Evolutionary conservation across 2,113 vertebrate species (phyloP).

Genomic region (Lagopus leucura): DNA sequence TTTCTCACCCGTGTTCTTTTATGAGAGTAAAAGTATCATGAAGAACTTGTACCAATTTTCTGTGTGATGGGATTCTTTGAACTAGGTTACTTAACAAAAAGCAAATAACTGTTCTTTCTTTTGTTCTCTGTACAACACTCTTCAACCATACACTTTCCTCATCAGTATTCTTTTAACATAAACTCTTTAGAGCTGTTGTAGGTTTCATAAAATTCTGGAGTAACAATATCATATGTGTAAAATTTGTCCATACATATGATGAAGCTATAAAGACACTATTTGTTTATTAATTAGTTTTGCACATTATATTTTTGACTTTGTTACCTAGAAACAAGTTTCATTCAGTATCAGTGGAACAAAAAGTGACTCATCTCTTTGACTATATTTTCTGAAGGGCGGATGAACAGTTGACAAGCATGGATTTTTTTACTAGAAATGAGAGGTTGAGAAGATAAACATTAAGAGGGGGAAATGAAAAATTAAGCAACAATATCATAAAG

Average conservation of each 20-base stretch:
- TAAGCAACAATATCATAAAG: neutral
- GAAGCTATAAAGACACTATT: neutral
- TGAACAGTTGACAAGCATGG: no score
- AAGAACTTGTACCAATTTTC: neutral
- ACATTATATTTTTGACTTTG: neutral
- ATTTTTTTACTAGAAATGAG: no score
- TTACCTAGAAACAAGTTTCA: no score
- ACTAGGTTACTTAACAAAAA: neutral
- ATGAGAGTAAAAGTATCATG: neutral
- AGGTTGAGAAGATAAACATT: neutral
- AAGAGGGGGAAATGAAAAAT: neutral
- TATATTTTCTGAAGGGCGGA: no score
- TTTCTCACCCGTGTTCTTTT: neutral
- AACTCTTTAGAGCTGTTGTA: neutral
- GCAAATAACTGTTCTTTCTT: neutral
- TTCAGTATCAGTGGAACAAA: no score
- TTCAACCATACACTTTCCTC: neutral
- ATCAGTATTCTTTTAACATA: neutral
- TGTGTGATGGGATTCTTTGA: neutral
- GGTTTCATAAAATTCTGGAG: neutral
- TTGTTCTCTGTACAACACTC: neutral
- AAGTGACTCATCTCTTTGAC: no score
- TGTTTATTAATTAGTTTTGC: neutral
- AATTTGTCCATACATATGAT: neutral
- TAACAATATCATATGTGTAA: neutral